Percentiles rank a stretch among this genome's conserved stretches.
Conservation (phyloP, 2,113 vertebrate species). For the Tragelaphus buxtoni region DNA sequence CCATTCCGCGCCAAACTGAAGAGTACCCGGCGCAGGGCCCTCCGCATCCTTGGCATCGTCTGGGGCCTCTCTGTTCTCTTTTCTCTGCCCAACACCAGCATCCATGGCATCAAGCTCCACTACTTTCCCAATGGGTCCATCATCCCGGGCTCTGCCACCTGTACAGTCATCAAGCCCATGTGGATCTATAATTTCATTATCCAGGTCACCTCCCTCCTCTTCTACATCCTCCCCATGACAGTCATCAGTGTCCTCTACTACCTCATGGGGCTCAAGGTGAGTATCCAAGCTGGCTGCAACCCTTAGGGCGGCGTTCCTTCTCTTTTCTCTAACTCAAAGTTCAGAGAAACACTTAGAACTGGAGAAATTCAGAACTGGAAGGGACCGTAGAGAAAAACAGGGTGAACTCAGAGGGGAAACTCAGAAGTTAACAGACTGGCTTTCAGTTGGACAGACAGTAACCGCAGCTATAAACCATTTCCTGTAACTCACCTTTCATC, state of each 20-base stretch:
- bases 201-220: conserved; percentile 91
- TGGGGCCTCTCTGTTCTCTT: conserved; percentile 90
- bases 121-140: conserved; percentile 72
- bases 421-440: background rate
- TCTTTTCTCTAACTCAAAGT: background rate
- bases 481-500: background rate
- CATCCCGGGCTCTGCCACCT: conserved; percentile 88
- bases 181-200: conserved; percentile 96
- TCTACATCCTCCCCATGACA: conserved; percentile 93
- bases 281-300: conserved; percentile 44
- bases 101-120: conserved; percentile 88
- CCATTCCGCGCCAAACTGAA: conserved; percentile 90
- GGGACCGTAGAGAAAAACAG: background rate
- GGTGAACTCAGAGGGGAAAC: background rate
- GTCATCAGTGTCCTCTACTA: conserved; percentile 92
- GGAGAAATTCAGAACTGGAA: background rate
- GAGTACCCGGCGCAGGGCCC: conserved; percentile 88
- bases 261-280: conserved; percentile 90
- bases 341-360: background rate
- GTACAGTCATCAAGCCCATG: conserved; percentile 84
- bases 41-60: conserved; percentile 85
- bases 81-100: conserved; percentile 91
- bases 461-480: background rate
- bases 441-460: background rate
- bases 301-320: background rate